Conservation (phyloP, 2,113 vertebrate species). For the Gorilla gorilla region DNA sequence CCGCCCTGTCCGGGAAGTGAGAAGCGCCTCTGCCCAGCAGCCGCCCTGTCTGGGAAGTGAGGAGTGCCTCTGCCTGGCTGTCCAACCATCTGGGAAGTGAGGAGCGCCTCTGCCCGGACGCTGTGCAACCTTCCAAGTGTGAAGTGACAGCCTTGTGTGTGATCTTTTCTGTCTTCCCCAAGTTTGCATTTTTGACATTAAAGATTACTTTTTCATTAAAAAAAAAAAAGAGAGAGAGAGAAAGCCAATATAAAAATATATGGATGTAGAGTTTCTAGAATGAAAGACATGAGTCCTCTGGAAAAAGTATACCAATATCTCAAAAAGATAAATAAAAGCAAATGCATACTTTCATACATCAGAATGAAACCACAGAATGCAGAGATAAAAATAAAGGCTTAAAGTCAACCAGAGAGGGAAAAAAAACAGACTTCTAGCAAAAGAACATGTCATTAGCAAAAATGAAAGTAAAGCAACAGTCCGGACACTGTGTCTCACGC, state of each 20-base stretch:
- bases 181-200: too few relatives aligned
- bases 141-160: too few relatives aligned
- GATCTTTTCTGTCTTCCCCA: too few relatives aligned
- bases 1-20: too few relatives aligned
- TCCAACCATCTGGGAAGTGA: too few relatives aligned
- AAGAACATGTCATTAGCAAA: slow-evolving; percentile 25
- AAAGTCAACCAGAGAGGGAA: neutral
- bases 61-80: rapidly evolving
- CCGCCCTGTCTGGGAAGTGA: too few relatives aligned
- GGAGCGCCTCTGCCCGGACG: too few relatives aligned
- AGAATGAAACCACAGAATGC: slow-evolving; percentile 1
- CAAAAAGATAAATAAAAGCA: slow-evolving; percentile 22
- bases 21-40: too few relatives aligned
- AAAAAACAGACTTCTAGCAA: neutral
- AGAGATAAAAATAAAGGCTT: neutral
- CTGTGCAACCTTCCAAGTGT: too few relatives aligned
- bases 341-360: neutral
- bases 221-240: neutral
- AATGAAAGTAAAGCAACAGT: neutral
- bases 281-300: slow-evolving; percentile 2
- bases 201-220: too few relatives aligned
- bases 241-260: neutral
- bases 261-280: neutral
- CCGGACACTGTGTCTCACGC: too few relatives aligned
- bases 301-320: slow-evolving; percentile 24